These are phyloP conservation scores for Bombus picipes DNA, from an alignment of 1,140 invertebrate species.

Conservation along the genomic window DNA sequence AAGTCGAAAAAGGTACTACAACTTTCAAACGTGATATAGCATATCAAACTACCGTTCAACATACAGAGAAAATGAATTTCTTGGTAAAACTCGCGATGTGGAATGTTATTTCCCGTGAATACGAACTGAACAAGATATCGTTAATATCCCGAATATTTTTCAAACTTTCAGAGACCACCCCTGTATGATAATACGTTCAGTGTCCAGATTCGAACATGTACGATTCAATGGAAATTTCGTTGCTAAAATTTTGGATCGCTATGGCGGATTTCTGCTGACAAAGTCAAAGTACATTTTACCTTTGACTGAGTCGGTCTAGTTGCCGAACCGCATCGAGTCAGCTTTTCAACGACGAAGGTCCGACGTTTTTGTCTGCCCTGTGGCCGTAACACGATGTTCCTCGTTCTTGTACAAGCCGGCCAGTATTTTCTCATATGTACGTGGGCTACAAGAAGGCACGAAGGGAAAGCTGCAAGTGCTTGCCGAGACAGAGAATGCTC, in stretches of 20 bases:
- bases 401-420: constrained; percentile 34
- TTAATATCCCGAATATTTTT: too few relatives aligned
- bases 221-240: constrained; percentile 47
- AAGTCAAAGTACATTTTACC: constrained; percentile 54
- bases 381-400: constrained; percentile 1
- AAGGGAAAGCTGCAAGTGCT: background rate
- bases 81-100: background rate
- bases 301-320: constrained; percentile 29
- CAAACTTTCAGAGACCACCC: too few relatives aligned
- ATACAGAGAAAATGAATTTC: constrained; percentile 11
- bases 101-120: background rate
- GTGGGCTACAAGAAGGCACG: constrained; percentile 33
- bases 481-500: constrained; percentile 28
- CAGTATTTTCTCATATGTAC: constrained; percentile 40
- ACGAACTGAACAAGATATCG: too few relatives aligned
- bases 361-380: constrained; percentile 16
- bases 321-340: constrained; percentile 53
- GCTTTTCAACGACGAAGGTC: constrained; percentile 44
- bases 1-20: too few relatives aligned
- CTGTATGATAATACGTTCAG: too few relatives aligned
- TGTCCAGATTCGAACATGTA: background rate
- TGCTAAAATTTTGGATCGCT: constrained; percentile 22
- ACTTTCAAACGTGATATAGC: background rate
- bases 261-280: constrained; percentile 57
- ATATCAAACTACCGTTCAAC: background rate